Evolutionary conservation across 2,888 invertebrate species (phyloP), one percentile per base, ranked within the genome.

Genomic region (Stenolophus ochropezus): DNA sequence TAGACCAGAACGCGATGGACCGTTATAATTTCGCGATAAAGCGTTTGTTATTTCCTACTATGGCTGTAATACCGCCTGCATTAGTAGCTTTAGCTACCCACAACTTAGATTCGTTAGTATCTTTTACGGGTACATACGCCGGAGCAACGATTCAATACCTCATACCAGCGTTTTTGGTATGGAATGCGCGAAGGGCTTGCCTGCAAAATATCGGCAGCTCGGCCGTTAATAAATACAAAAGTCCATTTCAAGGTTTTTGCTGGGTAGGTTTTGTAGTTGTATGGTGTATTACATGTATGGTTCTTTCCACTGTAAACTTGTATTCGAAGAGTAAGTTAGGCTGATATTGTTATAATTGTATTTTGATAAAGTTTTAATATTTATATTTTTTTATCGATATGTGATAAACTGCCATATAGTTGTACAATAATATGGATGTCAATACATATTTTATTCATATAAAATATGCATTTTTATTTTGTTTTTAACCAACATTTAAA

Each of bases 111-210:
- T 90, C 93, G 73, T 89, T 96, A 33, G 95, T 96, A 0, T 95
- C 96, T 82, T 94, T 98, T 82, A 99, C 98, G 0, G 98, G 99
- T 0, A 96, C 97, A 0, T 98, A 97, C 88, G 98, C 97, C 0
- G 98, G 98, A 0, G 94, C 96, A 0, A 96, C 94, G 1, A 97
- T 99, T 56, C 98, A 99, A 89, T 99, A 98, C 89, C 89, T 98
- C 16, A 95, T 99, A 85, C 99, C 98, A 0, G 95, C 96, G 0
- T 91, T 94, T 76, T 90, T 99, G 65, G 97, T 98, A 2, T 92
- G 94, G 87, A 93, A 91, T 77, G 95, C 96, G 0, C 91, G 97
- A 81, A 91, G 92, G 75, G 92, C 93, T 81, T 94, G 95, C 82
- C 87, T 89, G 0, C 91, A 91, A 84, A 88, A 93, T n/a, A 90